A percentile compares a stretch with the other conserved stretches of the same genome.
phyloP scores from a whole-genome alignment of 2,888 invertebrate species.

The Cistogaster globosa region DNA sequence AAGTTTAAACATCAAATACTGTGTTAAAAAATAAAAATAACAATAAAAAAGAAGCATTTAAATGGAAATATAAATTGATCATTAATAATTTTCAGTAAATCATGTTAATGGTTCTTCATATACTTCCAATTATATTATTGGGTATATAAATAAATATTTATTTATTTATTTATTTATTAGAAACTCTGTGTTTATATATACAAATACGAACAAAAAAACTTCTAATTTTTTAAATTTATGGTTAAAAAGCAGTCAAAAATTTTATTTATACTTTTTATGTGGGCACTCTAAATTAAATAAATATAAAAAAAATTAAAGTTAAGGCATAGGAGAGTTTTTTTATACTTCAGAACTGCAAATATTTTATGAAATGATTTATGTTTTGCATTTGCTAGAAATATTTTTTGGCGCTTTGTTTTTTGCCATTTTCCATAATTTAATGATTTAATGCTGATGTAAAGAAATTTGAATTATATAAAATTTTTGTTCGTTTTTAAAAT shows the following conservation, averaged over 20 bases:
- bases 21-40: neutral
- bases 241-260: constrained; percentile 72
- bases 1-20: neutral
- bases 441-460: neutral
- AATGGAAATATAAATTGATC: constrained; percentile 31
- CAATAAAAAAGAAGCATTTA: neutral
- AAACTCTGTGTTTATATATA: neutral
- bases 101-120: constrained; percentile 77
- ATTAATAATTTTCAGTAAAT: constrained; percentile 74
- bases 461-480: too few relatives aligned
- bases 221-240: constrained; percentile 73
- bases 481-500: too few relatives aligned
- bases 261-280: constrained; percentile 20
- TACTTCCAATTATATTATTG: too few relatives aligned
- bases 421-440: constrained; percentile 4
- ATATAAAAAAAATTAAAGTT: too few relatives aligned
- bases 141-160: neutral
- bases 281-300: neutral
- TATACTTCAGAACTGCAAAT: constrained; percentile 76
- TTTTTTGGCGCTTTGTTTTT: constrained; percentile 54
- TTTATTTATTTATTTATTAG: constrained; percentile 34
- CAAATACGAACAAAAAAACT: neutral
- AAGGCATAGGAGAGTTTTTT: neutral
- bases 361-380: constrained; percentile 78
- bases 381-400: constrained; percentile 61